Conservation (phyloP, 1,140 invertebrate genomes). For the Hetaerina americana region DNA sequence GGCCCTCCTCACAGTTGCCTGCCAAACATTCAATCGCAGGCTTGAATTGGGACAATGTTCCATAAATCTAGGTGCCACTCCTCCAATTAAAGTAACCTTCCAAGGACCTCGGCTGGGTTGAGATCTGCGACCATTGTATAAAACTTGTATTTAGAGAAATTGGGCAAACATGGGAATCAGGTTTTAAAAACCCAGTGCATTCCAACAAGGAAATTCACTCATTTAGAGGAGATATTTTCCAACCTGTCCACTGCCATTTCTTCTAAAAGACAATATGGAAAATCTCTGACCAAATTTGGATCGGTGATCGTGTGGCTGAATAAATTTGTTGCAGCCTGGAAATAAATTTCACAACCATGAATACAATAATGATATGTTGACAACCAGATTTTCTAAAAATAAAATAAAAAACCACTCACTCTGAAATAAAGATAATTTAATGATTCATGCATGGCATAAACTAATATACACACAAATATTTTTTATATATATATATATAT, state of each 20-base stretch:
- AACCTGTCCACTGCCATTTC: slow-evolving; percentile 46
- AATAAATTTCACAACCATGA: too few species aligned
- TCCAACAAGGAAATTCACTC: not conserved
- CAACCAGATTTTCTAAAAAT: too few species aligned
- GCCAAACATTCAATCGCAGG: slow-evolving; percentile 70
- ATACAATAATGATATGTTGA: too few species aligned
- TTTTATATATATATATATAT: too few species aligned
- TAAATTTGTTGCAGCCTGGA: slow-evolving; percentile 37
- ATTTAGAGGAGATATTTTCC: slow-evolving; percentile 10
- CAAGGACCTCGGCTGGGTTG: slow-evolving; percentile 59
- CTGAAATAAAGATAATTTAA: too few species aligned
- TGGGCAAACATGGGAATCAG: not conserved
- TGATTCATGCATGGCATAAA: too few species aligned
- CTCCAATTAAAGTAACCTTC: slow-evolving; percentile 46
- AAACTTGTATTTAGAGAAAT: too few species aligned
- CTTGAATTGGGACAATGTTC: slow-evolving; percentile 68
- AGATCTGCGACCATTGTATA: too few species aligned
- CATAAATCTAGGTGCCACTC: slow-evolving; percentile 44
- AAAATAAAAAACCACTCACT: too few species aligned
- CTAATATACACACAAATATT: too few species aligned
- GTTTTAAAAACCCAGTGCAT: not conserved
- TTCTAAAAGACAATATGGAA: slow-evolving; percentile 56
- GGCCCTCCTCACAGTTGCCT: slow-evolving; percentile 54
- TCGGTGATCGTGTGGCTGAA: slow-evolving; percentile 56
- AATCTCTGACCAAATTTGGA: slow-evolving; percentile 48